A percentile compares a stretch with the other conserved stretches of the same genome.
These are phyloP conservation scores for Prionailurus viverrinus DNA, from an alignment of 2,113 vertebrate genomes.

Conservation along the genomic window DNA sequence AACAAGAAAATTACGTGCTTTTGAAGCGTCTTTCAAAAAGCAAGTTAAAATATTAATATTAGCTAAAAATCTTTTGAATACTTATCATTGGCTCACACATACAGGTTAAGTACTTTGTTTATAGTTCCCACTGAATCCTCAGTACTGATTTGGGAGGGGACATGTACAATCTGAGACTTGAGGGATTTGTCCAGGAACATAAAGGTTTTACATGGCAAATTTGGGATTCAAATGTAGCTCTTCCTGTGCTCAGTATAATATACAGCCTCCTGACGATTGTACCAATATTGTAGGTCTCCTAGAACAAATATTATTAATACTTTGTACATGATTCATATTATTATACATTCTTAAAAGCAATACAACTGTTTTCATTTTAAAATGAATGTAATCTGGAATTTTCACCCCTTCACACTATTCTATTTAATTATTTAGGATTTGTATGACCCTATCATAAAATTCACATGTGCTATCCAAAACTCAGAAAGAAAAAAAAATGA, in stretches of 20 bases:
- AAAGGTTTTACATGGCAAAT: neutral
- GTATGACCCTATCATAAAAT: slow-evolving; percentile 62
- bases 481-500: slow-evolving; percentile 78
- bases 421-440: slow-evolving; percentile 75
- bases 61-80: neutral
- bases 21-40: slow-evolving; percentile 33
- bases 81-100: neutral
- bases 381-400: slow-evolving; percentile 73
- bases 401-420: slow-evolving; percentile 64
- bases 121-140: neutral
- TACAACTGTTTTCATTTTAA: slow-evolving; percentile 69
- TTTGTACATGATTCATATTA: slow-evolving; percentile 73
- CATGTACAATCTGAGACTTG: neutral
- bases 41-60: slow-evolving; percentile 35
- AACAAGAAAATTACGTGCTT: neutral
- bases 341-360: slow-evolving; percentile 63
- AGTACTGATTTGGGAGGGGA: neutral
- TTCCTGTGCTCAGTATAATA: neutral
- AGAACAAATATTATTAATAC: slow-evolving; percentile 73
- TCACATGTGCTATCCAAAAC: slow-evolving; percentile 67
- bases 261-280: slow-evolving; percentile 3
- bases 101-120: neutral
- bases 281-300: slow-evolving; percentile 18
- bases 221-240: neutral
- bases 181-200: neutral